phyloP scores from a whole-genome alignment of 2,888 invertebrate genomes.

The Drosophila longiperda region DNA sequence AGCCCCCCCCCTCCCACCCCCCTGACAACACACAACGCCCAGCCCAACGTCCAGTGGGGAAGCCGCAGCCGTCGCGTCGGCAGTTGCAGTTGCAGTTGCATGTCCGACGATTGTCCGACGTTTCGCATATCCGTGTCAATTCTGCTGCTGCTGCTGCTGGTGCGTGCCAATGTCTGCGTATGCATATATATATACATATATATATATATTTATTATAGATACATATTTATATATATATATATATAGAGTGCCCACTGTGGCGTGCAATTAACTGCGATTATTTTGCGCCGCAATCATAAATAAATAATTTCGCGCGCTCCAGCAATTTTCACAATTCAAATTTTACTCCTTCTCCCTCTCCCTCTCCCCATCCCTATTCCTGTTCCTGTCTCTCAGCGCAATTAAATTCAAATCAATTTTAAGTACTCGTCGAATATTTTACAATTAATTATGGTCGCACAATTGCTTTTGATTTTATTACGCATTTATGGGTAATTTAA shows the following conservation, averaged over 20 bases:
- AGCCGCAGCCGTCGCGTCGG: conserved; percentile 64
- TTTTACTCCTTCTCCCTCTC: conserved; percentile 62
- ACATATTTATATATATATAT: conserved; percentile 18
- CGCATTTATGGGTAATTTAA: not conserved
- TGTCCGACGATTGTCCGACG: conserved; percentile 58
- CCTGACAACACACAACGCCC: conserved; percentile 6
- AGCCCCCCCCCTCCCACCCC: not conserved
- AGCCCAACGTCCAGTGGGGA: conserved; percentile 54
- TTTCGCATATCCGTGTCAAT: conserved; percentile 41
- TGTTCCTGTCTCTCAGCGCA: conserved; percentile 50
- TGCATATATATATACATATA: not conserved
- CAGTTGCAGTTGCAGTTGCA: conserved; percentile 56
- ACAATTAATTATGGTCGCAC: conserved; percentile 77
- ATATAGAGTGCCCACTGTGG: conserved; percentile 49
- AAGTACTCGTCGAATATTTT: conserved; percentile 82
- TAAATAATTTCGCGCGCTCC: conserved; percentile 82
- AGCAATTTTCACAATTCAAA: conserved; percentile 79
- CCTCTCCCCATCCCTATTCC: conserved; percentile 11
- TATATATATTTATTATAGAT: not conserved
- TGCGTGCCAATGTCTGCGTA: conserved; percentile 33
- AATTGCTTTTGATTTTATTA: conserved; percentile 57
- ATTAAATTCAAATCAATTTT: conserved; percentile 83
- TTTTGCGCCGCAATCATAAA: conserved; percentile 81
- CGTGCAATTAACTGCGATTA: conserved; percentile 83
- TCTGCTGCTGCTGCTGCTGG: conserved; percentile 25